These are phyloP conservation scores for Rostrhamus sociabilis DNA, from an alignment of 2,797 vertebrate species.

Conservation along the genomic window DNA sequence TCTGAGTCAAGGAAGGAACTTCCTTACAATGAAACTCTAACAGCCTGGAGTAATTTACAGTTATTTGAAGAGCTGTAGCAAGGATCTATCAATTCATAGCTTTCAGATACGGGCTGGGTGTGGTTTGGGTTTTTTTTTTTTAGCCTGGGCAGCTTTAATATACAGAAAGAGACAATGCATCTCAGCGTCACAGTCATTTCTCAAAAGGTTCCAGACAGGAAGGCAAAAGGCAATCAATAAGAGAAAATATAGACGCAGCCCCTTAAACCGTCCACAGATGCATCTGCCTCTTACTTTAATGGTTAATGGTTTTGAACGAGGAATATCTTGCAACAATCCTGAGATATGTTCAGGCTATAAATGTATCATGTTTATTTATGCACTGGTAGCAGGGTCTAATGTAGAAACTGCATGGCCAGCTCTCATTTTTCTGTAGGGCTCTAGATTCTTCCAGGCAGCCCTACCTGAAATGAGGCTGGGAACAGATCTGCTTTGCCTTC, in stretches of 20 bases:
- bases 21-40: background rate
- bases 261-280: background rate
- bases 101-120: background rate
- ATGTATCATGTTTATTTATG: background rate
- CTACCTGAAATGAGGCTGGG: background rate
- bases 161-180: background rate
- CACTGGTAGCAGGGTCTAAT: background rate
- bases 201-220: conserved; percentile 15
- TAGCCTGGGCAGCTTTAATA: background rate
- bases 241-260: conserved; percentile 10
- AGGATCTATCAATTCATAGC: background rate
- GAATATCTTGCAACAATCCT: conserved; percentile 16
- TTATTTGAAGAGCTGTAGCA: background rate
- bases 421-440: background rate
- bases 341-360: background rate
- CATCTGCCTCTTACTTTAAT: conserved; percentile 11
- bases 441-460: background rate
- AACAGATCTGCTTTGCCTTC: background rate
- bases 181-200: background rate
- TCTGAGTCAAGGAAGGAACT: conserved; percentile 24
- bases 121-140: background rate
- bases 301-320: background rate
- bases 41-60: conserved; percentile 3
- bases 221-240: conserved; percentile 1
- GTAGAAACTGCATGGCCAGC: background rate